phyloP scores from a whole-genome alignment of 2,113 vertebrate genomes.

The Pterocles gutturalis region DNA sequence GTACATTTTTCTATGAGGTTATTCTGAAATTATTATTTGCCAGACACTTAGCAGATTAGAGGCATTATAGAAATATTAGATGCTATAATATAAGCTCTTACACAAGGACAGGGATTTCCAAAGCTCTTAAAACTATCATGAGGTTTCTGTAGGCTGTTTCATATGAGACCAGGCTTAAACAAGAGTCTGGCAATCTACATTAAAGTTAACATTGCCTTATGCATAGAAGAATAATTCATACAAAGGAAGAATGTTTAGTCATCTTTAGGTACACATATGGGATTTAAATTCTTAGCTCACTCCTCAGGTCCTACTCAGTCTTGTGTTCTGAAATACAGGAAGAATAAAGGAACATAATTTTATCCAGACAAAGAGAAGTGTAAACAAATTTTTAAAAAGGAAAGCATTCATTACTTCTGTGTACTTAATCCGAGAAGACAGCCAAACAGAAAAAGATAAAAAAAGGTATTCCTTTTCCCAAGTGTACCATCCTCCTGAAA shows the following conservation, averaged over 20 bases:
- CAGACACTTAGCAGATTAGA: not conserved
- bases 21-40: not conserved
- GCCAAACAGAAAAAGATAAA: not conserved
- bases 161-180: not conserved
- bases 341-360: not conserved
- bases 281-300: not conserved
- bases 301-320: not conserved
- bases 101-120: slow-evolving; percentile 1
- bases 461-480: not conserved
- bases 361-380: not conserved
- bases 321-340: not conserved
- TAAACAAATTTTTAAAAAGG: not conserved
- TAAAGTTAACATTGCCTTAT: not conserved
- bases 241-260: not conserved
- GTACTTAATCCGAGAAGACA: not conserved
- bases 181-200: not conserved
- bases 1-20: not conserved
- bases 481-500: not conserved
- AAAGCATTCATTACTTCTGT: not conserved
- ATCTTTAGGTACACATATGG: not conserved
- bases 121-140: slow-evolving; percentile 3
- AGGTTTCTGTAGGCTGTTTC: slow-evolving; percentile 5
- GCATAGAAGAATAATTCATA: not conserved
- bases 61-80: slow-evolving; percentile 30
- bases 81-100: not conserved